Evolutionary conservation across 2,113 vertebrate genomes (phyloP), one percentile per base, ranked within the genome.

Genomic region (Chaetodon trifascialis): DNA sequence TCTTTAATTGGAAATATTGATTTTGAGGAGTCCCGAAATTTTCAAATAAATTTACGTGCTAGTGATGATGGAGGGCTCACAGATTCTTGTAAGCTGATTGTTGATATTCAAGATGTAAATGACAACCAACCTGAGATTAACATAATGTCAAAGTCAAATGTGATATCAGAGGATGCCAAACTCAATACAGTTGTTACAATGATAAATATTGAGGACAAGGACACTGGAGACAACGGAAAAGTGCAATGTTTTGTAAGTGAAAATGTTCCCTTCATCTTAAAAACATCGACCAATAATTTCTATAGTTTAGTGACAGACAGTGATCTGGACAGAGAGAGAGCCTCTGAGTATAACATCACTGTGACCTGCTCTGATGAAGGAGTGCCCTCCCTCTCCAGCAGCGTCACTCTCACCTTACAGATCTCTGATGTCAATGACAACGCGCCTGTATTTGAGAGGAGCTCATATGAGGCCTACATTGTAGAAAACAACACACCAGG

Each of bases 111-210:
- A 11, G 42, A 44, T 44, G 10, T 44, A 11, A 44, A 44, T 44
- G 42, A 71, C 55, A 92, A 30, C 5, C 52, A 79, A 0, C 23
- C 30, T 75, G 23, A 82, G 17, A 49, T 49, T 11, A 44, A 11
- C 10, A 44, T 44, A 11, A 9, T 44, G 7, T 44, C 42, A 1
- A 44, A 44, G 10, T 44, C 42, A 11, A 11, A 10, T 44, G 7
- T 11, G 1, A 44, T 44, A 2, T 11, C 42, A 44, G 42, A 49
- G 3, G 30, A 30, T 30, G 30, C 30, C 30, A 17, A 91, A 96
- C 44, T 90, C 93, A 94, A 93, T 4, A 96, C 96, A 0, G 0
- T 96, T 0, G 86, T 96, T 1, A 94, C 95, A 4, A 91, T 97
- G 40, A 4, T 97, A 11, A 96, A 94, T 16, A 69, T 86, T 4